Base-by-base conservation (phyloP, 2,888 invertebrate species). In the Catonia carolina region DNA sequence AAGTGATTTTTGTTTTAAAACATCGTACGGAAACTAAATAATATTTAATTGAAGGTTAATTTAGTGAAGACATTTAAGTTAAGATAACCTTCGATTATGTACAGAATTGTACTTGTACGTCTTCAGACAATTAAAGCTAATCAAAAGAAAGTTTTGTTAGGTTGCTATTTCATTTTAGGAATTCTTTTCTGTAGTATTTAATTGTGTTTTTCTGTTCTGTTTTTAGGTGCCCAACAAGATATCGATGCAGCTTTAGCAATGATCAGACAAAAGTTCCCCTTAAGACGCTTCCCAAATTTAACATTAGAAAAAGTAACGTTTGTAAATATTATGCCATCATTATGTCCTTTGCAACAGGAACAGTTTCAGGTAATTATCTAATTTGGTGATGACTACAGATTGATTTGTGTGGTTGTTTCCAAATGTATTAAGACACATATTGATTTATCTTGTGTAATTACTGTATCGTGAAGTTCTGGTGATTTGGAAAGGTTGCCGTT, bases 191-290 rank as follows among this genome's bases (percentile, higher is more conserved):
- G 2, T 35, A 23, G 22, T 14, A 41, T 53, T 47, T 33, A 18
- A 50, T 45, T 53, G 31, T 41, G 14, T 48, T 12, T 47, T 54
- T 17, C 53, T 57, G 61, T 37, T 61, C 50, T 61, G 55, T 51
- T 68, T 69, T 23, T 68, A 84, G 89, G 90, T 65, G 80, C 83
- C 47, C 82, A 85, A 65, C 77, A 75, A 64, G 87, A 89, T 70
- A 88, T 96, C 64, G 85, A 86, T 65, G 79, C 81, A 63, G 94
- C 95, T 33, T 75, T 95, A 72, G 82, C 82, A 66, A 80, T 92
- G 77, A 90, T 97, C 64, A 81, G 89, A 66, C 82, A 86, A 63
- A 86, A 86, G 72, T 89, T 96, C 71, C 94, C 95, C 5, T 74
- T 80, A 64, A 85, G 86, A 67, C 81, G 82, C 65, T 92, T 85